Percentiles rank a stretch among this genome's conserved stretches.
These are phyloP conservation scores for Aphodius granarius DNA, from an alignment of 2,888 invertebrate genomes.

Conservation along the genomic window DNA sequence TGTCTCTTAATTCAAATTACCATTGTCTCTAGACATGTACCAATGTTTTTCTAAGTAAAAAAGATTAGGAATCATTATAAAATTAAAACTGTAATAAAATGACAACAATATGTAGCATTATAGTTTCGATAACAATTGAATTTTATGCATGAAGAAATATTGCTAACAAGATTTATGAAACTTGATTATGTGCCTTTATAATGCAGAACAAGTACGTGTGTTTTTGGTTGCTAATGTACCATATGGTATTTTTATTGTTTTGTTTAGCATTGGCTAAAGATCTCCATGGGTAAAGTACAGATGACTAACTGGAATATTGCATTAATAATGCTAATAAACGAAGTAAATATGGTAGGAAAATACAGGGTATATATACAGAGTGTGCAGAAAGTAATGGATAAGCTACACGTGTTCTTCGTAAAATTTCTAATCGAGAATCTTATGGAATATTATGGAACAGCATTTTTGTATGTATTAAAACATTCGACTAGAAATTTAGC, in stretches of 20 bases:
- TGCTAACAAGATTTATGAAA: background rate
- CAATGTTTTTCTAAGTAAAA: background rate
- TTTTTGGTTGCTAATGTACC: background rate
- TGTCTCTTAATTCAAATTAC: background rate
- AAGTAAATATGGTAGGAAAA: no score
- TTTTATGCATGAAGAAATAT: background rate
- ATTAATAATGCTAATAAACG: no score
- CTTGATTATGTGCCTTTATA: background rate
- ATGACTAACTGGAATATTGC: no score
- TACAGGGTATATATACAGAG: no score
- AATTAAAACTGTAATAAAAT: background rate
- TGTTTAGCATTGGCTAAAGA: background rate
- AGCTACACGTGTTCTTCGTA: no score
- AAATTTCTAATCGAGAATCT: no score
- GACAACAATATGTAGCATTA: background rate
- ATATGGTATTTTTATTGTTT: background rate
- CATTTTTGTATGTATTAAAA: no score
- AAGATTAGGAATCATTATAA: background rate
- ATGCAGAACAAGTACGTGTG: background rate
- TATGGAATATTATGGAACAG: no score
- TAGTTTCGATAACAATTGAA: background rate
- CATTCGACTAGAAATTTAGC: no score
- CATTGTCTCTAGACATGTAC: background rate
- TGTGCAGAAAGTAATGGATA: no score
- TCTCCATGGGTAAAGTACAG: background rate